Percentiles rank a stretch among this genome's conserved stretches.
Conservation (phyloP, 2,797 vertebrate species). For the Xenops minutus region DNA sequence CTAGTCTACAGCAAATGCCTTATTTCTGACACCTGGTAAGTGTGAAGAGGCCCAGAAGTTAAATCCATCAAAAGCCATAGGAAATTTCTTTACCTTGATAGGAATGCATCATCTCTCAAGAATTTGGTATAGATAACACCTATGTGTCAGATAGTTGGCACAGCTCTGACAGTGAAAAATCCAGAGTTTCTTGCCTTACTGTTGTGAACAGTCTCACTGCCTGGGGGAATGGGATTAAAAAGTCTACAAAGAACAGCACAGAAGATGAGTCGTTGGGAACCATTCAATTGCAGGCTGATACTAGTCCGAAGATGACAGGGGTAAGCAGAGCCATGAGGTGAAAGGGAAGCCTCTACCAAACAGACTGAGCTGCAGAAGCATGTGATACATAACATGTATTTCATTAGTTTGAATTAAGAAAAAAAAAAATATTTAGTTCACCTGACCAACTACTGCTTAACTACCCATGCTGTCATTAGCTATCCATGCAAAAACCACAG, state of each 20-base stretch:
- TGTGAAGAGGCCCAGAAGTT: neutral
- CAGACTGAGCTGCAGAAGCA: neutral
- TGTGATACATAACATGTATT: accelerated
- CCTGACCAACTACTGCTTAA: neutral
- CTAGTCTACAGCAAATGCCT: neutral
- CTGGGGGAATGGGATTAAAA: neutral
- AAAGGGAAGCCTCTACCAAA: neutral
- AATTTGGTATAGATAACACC: neutral
- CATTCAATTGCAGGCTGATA: neutral
- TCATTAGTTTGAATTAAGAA: neutral
- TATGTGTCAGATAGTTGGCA: neutral
- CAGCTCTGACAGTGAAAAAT: neutral
- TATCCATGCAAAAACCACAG: neutral
- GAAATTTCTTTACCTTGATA: neutral
- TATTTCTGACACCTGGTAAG: neutral
- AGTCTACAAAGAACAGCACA: neutral
- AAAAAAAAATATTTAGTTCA: neutral
- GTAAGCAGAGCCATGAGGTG: neutral
- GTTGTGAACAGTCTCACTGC: neutral
- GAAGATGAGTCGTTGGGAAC: neutral
- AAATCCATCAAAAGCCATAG: neutral
- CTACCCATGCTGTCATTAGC: neutral
- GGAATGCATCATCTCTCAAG: neutral
- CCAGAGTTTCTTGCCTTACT: neutral
- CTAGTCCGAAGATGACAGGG: neutral